Percentiles rank a stretch among this genome's conserved stretches.
phyloP scores from a whole-genome alignment of 2,113 vertebrate genomes.

The Caloenas nicobarica region DNA sequence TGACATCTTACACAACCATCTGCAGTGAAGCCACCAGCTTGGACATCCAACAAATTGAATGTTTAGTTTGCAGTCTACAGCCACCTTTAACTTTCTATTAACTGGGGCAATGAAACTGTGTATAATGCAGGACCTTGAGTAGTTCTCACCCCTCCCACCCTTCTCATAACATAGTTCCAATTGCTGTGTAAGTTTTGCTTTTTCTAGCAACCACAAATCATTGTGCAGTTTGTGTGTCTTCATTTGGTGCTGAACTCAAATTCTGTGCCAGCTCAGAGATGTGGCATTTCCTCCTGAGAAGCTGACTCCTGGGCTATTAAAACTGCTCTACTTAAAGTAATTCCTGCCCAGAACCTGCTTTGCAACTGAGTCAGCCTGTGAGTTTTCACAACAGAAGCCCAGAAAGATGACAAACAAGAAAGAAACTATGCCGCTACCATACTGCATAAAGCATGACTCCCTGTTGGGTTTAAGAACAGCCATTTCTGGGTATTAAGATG shows the following conservation, averaged over 20 bases:
- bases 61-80: neutral
- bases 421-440: neutral
- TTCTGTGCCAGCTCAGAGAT: conserved; percentile 19
- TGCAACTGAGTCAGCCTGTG: conserved; percentile 31
- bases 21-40: neutral
- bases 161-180: neutral
- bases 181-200: neutral
- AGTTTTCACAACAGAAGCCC: conserved; percentile 35
- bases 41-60: neutral
- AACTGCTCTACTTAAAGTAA: conserved; percentile 27
- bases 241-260: neutral
- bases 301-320: conserved; percentile 17
- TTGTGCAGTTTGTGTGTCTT: neutral
- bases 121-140: neutral
- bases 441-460: neutral
- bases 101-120: neutral
- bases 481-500: neutral
- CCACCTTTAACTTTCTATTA: neutral
- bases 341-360: conserved; percentile 42
- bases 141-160: neutral
- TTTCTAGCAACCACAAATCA: neutral
- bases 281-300: conserved; percentile 50
- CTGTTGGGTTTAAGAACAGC: neutral
- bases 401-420: neutral
- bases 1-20: neutral